Evolutionary conservation across 2,113 vertebrate genomes (phyloP).

Genomic region (Passer montanus): DNA sequence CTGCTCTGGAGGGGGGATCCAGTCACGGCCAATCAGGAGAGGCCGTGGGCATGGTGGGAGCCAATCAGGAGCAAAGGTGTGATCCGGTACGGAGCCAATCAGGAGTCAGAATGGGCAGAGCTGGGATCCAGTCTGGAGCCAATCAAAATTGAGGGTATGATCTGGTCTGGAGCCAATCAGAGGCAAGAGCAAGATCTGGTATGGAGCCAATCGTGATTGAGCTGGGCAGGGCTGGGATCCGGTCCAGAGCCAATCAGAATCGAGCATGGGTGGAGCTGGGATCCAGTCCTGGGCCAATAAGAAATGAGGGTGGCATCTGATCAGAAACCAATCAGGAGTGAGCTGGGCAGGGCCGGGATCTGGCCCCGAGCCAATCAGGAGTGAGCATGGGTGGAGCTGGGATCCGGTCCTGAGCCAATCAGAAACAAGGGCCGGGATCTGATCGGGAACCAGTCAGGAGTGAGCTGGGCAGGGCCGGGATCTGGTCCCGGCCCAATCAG

Average conservation of each 20-base stretch:
- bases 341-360: not conserved
- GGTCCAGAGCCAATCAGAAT: not conserved
- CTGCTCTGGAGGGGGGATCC: not conserved
- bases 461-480: not conserved
- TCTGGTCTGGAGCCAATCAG: not conserved
- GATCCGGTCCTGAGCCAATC: not conserved
- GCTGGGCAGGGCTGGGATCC: not conserved
- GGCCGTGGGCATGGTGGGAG: accelerated
- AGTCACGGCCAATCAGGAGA: not conserved
- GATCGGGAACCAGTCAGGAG: too few relatives aligned
- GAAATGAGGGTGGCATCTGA: not conserved
- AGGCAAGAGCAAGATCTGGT: accelerated
- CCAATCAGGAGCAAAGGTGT: not conserved
- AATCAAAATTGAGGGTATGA: not conserved
- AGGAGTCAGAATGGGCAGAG: not conserved
- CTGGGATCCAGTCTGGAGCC: not conserved
- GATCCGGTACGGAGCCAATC: not conserved
- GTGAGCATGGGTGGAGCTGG: not conserved
- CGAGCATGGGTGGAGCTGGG: accelerated
- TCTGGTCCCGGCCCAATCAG: not conserved
- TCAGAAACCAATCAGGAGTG: too few relatives aligned
- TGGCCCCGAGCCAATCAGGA: not conserved
- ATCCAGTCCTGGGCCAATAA: not conserved
- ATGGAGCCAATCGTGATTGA: accelerated
- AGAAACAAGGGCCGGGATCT: not conserved